These are phyloP conservation scores for Atlantisia rogersi DNA, from an alignment of 2,113 vertebrate species.

Conservation along the genomic window DNA sequence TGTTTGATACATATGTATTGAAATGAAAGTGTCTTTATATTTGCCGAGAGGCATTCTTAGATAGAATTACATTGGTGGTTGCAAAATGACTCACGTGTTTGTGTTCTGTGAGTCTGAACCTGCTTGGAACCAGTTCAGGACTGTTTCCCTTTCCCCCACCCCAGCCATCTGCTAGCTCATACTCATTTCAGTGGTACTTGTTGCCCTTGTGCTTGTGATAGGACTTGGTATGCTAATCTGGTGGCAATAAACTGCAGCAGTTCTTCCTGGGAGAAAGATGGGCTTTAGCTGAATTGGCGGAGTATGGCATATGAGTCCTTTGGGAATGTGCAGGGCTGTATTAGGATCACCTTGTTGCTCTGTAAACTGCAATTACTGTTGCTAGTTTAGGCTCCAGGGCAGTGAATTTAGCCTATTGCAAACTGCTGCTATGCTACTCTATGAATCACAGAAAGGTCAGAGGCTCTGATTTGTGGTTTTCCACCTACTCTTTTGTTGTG, in stretches of 20 bases:
- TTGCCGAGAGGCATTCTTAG: conserved; percentile 46
- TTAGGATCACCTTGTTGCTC: not conserved
- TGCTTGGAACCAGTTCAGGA: conserved; percentile 22
- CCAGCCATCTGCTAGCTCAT: conserved; percentile 2
- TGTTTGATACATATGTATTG: not conserved
- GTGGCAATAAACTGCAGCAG: not conserved
- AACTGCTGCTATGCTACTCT: not conserved
- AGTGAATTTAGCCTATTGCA: conserved; percentile 4
- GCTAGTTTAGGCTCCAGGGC: conserved; percentile 12
- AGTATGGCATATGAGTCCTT: not conserved
- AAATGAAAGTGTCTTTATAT: not conserved
- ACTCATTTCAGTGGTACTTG: conserved; percentile 30
- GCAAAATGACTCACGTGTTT: conserved; percentile 58
- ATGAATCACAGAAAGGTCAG: conserved; percentile 35
- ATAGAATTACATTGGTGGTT: conserved; percentile 60
- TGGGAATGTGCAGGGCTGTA: not conserved
- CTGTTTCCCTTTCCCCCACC: not conserved
- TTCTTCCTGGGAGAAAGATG: not conserved
- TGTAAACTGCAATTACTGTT: not conserved
- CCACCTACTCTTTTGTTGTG: conserved; percentile 7
- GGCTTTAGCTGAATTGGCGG: not conserved
- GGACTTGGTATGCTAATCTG: not conserved
- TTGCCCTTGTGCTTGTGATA: not conserved
- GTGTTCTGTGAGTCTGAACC: conserved; percentile 58
- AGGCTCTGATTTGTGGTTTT: conserved; percentile 54